Evolutionary conservation across 2,888 invertebrate species (phyloP).

Genomic region (Rambutsinella grinnellia): DNA sequence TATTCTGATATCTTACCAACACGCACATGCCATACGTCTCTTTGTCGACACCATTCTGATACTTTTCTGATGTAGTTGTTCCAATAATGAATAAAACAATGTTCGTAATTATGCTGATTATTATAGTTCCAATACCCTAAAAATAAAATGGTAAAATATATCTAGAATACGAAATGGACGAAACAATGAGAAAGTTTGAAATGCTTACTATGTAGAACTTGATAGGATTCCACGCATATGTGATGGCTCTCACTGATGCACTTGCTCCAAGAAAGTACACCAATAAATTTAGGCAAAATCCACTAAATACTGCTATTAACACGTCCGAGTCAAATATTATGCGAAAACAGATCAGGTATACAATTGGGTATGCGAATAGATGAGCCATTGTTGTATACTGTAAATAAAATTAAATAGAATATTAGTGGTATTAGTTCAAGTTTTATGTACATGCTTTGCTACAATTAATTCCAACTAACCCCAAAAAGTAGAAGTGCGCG

Average conservation of each 20-base stretch:
- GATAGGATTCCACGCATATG: conserved; percentile 4
- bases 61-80: too few species aligned
- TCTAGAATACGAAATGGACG: too few species aligned
- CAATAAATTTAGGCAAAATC: conserved; percentile 1
- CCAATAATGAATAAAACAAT: background rate
- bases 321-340: background rate
- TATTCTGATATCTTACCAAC: too few species aligned
- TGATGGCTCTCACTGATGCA: conserved; percentile 1
- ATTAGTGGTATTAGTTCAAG: background rate
- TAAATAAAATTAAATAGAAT: background rate
- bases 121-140: background rate
- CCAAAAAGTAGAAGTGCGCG: background rate
- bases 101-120: background rate
- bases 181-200: too few species aligned
- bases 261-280: conserved; percentile 17
- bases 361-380: background rate
- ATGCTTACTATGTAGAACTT: background rate
- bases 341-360: background rate
- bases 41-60: too few species aligned
- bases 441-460: too few species aligned
- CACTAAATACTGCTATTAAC: conserved; percentile 1
- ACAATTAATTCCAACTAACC: conserved; percentile 6
- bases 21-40: too few species aligned
- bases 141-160: too few species aligned
- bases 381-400: conserved; percentile 14